phyloP scores from a whole-genome alignment of 2,113 vertebrate species.

The Lepus timidus region DNA sequence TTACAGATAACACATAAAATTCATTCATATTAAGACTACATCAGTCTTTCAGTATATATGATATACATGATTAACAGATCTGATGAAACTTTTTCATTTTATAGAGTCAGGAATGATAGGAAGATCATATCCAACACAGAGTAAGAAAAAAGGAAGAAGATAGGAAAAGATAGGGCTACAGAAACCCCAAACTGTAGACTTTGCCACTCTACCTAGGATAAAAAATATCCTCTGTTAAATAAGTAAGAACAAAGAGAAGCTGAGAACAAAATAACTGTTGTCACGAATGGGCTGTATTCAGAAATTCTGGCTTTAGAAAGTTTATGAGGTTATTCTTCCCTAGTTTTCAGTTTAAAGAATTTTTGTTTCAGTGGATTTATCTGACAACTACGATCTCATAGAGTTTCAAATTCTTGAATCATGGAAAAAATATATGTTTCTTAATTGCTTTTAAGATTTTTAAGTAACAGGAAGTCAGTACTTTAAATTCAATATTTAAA shows the following conservation, averaged over 20 bases:
- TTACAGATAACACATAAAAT: background rate
- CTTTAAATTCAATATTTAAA: background rate
- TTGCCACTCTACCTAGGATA: background rate
- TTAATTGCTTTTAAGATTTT: background rate
- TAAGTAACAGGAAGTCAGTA: conserved; percentile 13
- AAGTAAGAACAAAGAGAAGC: background rate
- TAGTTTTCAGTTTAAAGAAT: conserved; percentile 47
- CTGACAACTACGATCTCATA: background rate
- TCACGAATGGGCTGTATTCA: background rate
- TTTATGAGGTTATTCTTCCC: background rate
- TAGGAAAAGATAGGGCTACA: background rate
- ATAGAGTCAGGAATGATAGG: background rate
- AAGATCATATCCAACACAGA: background rate
- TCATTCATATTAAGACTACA: background rate
- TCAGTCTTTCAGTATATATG: background rate
- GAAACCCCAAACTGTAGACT: background rate
- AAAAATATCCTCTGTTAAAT: background rate
- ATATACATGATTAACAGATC: background rate
- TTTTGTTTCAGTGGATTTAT: conserved; percentile 29
- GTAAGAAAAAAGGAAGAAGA: background rate
- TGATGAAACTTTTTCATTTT: background rate
- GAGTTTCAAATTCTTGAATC: conserved; percentile 17
- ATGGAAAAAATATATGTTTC: conserved; percentile 22
- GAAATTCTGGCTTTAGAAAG: background rate
- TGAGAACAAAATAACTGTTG: background rate